phyloP scores from a whole-genome alignment of 2,113 vertebrate species.

The Ivindomyrus marchei region DNA sequence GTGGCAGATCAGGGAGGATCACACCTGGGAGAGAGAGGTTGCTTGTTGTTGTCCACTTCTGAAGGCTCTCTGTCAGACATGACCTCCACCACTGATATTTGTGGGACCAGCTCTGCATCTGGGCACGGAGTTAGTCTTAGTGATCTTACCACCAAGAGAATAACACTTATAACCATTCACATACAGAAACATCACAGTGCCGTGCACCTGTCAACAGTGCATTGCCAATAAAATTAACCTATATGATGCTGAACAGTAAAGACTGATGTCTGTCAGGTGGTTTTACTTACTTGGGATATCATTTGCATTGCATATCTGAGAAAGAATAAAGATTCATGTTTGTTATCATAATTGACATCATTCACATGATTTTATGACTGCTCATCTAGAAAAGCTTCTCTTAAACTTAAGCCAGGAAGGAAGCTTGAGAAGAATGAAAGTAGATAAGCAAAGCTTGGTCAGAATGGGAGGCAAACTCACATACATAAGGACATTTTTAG shows the following conservation, averaged over 20 bases:
- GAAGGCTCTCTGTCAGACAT: conserved; percentile 20
- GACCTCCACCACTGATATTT: conserved; percentile 27
- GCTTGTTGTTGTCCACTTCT: conserved; percentile 24
- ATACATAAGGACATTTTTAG: background rate
- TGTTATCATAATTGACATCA: background rate
- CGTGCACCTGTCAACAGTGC: background rate
- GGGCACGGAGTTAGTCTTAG: background rate
- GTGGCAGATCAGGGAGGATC: background rate
- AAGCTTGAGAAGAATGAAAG: background rate
- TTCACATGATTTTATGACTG: background rate
- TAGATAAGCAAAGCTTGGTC: background rate
- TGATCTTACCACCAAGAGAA: background rate
- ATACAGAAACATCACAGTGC: background rate
- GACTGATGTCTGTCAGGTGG: background rate
- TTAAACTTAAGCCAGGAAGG: background rate
- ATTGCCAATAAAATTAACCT: background rate
- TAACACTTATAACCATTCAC: background rate
- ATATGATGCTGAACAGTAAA: background rate
- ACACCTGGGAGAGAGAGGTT: conserved; percentile 43
- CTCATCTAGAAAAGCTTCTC: background rate
- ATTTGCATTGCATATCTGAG: conserved; percentile 34
- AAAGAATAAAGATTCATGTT: conserved; percentile 17
- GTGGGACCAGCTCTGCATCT: conserved; percentile 36
- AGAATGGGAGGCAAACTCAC: background rate
- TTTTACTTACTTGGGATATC: conserved; percentile 46